phyloP scores from a whole-genome alignment of 1,140 invertebrate genomes.

The Stegodyphus dumicola region DNA sequence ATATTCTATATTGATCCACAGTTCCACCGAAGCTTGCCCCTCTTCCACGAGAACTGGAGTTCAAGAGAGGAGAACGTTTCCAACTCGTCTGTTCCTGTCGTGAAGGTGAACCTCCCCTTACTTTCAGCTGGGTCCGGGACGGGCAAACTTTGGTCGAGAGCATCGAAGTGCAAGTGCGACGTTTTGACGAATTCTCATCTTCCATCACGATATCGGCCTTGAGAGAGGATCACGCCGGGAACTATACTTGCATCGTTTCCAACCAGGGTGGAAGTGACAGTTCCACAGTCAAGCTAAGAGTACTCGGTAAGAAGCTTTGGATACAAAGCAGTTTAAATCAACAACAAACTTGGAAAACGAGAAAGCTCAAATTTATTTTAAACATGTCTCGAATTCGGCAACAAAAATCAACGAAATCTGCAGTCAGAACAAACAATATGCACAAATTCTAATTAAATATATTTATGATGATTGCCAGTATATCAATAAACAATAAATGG shows the following conservation, averaged over 20 bases:
- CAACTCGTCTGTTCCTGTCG: conserved; percentile 93
- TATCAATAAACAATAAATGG: too few relatives aligned
- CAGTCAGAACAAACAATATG: too few relatives aligned
- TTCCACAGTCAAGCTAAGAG: conserved; percentile 58
- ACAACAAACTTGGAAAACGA: background rate
- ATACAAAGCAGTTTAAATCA: background rate
- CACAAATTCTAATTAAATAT: too few relatives aligned
- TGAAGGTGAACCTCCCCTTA: conserved; percentile 91
- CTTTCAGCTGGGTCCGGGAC: conserved; percentile 89
- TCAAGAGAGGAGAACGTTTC: conserved; percentile 77
- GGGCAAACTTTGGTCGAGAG: conserved; percentile 77
- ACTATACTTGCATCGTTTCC: conserved; percentile 64
- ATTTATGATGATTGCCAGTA: too few relatives aligned
- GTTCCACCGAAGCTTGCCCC: conserved; percentile 44
- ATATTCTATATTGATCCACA: background rate
- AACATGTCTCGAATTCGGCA: too few relatives aligned
- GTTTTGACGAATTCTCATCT: conserved; percentile 51
- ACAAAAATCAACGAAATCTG: too few relatives aligned
- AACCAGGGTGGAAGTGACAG: conserved; percentile 62
- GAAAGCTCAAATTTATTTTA: too few relatives aligned
- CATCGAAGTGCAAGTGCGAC: conserved; percentile 31
- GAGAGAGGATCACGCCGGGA: conserved; percentile 58
- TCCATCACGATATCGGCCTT: conserved; percentile 38
- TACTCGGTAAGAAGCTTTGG: conserved; percentile 55
- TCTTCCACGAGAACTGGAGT: conserved; percentile 36